Evolutionary conservation across 2,888 invertebrate species (phyloP), one percentile per base, ranked within the genome.

Genomic region (Erebia ligea): DNA sequence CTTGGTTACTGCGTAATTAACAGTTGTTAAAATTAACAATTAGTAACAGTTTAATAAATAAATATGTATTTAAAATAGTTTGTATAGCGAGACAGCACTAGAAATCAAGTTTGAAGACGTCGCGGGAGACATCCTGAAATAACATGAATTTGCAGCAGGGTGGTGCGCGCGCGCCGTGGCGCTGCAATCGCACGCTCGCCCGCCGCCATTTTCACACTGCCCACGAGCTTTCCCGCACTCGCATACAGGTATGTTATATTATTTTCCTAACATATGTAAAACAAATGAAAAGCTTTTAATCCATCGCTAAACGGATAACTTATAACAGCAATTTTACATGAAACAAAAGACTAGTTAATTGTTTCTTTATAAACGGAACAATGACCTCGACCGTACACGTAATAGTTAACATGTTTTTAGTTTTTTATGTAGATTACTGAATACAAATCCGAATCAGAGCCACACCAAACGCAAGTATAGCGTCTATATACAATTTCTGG

Each of bases 111-210:
- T 80, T 78, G 79, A 91, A 92, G 90, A 88, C 91, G 86, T 86
- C 91, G 92, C 92, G 93, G 93, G 93, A 93, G 92, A 88, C 87
- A 88, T 92, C 93, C 93, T 93, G 93, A 93, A 93, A 93, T 93
- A 93, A 92, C 91, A 89, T 86, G 84, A 86, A 88, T 89, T 89
- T 89, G 90, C 89, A 90, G 77, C 78, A 77, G 76, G 70, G 76
- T 76, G 78, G 75, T 77, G 84, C 83, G 86, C 89, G 83, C 77
- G 90, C 89, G 91, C 90, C 82, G 87, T 84, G 89, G 88, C 85
- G 86, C 89, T 82, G 86, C 86, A 86, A 87, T 91, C 90, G 87
- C 86, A 77, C 83, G 80, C 81, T 87, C 85, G 84, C 85, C 84
- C 87, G 91, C 85, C 92, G 93, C 93, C 93, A 92, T 93, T 92